Percentiles rank a stretch among this genome's conserved stretches.
Evolutionary conservation across 2,797 vertebrate genomes (phyloP).

Genomic region (Melanitta fusca): DNA sequence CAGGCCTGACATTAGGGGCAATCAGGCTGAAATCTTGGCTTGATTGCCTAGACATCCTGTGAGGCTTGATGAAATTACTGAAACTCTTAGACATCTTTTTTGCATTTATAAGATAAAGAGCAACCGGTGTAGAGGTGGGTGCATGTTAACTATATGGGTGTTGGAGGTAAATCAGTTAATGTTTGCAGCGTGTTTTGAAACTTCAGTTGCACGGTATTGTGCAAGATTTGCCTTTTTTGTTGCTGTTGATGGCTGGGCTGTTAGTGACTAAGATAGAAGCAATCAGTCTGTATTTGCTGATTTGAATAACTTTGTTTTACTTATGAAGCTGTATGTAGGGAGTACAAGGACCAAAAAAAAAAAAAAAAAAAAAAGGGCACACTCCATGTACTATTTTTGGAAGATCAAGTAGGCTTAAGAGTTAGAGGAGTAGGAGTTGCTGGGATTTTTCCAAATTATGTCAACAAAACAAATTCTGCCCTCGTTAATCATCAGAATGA

Average conservation of each 20-base stretch:
- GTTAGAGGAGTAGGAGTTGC: background rate
- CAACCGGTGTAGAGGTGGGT: background rate
- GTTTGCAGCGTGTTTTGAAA: background rate
- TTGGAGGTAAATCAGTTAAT: background rate
- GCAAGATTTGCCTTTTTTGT: background rate
- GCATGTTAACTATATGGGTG: background rate
- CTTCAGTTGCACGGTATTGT: background rate
- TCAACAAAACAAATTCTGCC: constrained; percentile 45
- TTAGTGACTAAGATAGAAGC: background rate
- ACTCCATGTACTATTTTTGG: constrained; percentile 23
- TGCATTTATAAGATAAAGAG: background rate
- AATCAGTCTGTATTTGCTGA: constrained; percentile 6
- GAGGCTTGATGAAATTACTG: background rate
- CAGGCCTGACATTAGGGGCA: background rate
- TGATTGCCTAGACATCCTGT: background rate
- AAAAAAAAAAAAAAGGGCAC: background rate
- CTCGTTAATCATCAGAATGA: background rate
- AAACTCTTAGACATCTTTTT: background rate
- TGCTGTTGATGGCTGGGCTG: background rate
- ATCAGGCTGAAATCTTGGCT: background rate
- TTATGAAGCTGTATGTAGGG: background rate
- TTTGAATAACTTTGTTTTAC: background rate
- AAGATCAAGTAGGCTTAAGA: background rate
- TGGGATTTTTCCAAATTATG: constrained; percentile 33
- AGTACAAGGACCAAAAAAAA: background rate